Conservation (phyloP, 2,888 invertebrate genomes). For the Muscina levida region DNA sequence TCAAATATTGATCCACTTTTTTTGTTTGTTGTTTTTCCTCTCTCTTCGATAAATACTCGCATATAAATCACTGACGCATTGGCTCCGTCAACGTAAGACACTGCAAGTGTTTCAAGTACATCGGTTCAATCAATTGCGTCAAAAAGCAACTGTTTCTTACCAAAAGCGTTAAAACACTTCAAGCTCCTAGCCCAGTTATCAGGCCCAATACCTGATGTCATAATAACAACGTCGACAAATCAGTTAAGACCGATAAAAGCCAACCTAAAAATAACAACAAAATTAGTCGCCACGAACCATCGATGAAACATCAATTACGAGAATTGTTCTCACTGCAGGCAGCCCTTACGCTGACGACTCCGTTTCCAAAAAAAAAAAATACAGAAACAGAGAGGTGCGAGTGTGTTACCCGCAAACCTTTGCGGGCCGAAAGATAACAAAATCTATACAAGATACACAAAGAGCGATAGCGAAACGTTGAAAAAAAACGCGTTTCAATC, state of each 20-base stretch:
- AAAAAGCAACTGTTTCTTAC: slow-evolving; percentile 22
- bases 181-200: slow-evolving; percentile 33
- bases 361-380: slow-evolving; percentile 17
- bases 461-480: slow-evolving; percentile 38
- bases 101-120: slow-evolving; percentile 18
- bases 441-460: slow-evolving; percentile 37
- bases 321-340: slow-evolving; percentile 5
- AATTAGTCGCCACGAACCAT: no score
- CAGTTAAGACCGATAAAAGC: slow-evolving; percentile 24
- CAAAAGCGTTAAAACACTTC: slow-evolving; percentile 22
- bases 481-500: slow-evolving; percentile 16
- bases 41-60: no score
- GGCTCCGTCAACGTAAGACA: slow-evolving; percentile 5
- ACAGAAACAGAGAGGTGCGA: no score
- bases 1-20: no score
- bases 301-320: slow-evolving; percentile 1
- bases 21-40: no score
- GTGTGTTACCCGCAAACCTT: slow-evolving; percentile 32
- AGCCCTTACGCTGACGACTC: neutral
- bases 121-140: slow-evolving; percentile 42
- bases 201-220: slow-evolving; percentile 40
- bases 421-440: slow-evolving; percentile 37
- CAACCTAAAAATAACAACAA: neutral
- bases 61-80: slow-evolving; percentile 36
- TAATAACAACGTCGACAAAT: slow-evolving; percentile 42